Evolutionary conservation across 1,140 invertebrate genomes (phyloP), one percentile per base, ranked within the genome.

Genomic region (Laupala kohalensis): DNA sequence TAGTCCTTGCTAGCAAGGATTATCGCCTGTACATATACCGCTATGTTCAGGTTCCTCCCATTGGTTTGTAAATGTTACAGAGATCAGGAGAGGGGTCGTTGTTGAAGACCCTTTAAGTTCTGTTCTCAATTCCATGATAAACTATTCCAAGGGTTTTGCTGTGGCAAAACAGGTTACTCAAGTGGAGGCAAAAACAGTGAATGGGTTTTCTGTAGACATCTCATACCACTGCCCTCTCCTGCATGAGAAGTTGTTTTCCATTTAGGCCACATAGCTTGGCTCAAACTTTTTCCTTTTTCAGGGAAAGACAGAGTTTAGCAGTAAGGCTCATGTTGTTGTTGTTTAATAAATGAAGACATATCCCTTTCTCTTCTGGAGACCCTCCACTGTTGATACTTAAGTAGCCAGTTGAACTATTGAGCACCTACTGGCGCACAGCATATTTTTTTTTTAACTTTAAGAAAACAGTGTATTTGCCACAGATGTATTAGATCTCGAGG

Each of bases 21-120:
- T 99, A 99, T 82, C 89, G 95, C 29, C 88, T 99, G n/a, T 99
- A 99, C 84, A 96, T 98, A 79, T 99, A 98, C 83, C 91, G 95
- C 79, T 98, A 98, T 83, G 89, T 95, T 74, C 93, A 94, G 82
- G 89, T 93, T 76, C 90, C 91, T 77, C 90, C 91, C 64, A 90
- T 92, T 79, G 91, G 90, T 78, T 89, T 93, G 86, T 92, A 90
- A 88, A 84, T 69, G 72, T 74, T n/a, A n/a, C n/a, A n/a, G n/a
- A n/a, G n/a, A n/a, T n/a, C n/a, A n/a, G n/a, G n/a, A n/a, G n/a
- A n/a, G n/a, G n/a, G n/a, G n/a, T n/a, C n/a, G n/a, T n/a, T n/a
- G n/a, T n/a, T n/a, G n/a, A n/a, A n/a, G n/a, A n/a, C n/a, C n/a
- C n/a, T n/a, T n/a, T n/a, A n/a, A n/a, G n/a, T 53, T 68, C 28